phyloP scores from a whole-genome alignment of 2,888 invertebrate genomes.

The Petrolisthes manimaculis region DNA sequence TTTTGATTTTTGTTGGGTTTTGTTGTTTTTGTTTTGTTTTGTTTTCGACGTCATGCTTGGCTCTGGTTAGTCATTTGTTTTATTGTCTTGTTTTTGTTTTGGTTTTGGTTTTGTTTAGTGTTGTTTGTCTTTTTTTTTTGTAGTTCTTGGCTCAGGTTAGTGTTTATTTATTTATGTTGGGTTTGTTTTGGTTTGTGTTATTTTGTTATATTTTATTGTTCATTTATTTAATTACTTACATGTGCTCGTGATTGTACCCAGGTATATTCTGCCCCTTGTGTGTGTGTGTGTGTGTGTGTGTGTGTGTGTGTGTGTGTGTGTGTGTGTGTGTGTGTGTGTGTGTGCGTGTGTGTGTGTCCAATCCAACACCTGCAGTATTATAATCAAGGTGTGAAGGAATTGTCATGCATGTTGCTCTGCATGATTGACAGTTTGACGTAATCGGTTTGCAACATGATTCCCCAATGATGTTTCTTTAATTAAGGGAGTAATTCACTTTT shows the following conservation, averaged over 20 bases:
- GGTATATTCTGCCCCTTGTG: background rate
- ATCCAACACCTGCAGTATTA: background rate
- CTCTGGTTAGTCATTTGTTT: background rate
- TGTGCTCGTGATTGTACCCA: background rate
- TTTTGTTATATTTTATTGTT: background rate
- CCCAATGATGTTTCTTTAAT: too few relatives aligned
- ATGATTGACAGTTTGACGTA: too few relatives aligned
- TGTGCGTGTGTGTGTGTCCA: constrained; percentile 7
- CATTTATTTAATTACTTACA: background rate
- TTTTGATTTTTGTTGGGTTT: background rate
- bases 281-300: background rate
- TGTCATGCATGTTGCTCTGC: too few relatives aligned
- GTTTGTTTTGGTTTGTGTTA: background rate
- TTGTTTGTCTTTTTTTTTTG: background rate
- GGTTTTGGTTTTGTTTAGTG: background rate
- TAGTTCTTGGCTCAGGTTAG: background rate
- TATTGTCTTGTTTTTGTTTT: background rate
- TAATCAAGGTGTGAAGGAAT: background rate
- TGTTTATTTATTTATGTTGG: background rate
- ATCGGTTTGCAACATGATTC: too few relatives aligned
- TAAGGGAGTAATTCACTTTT: too few relatives aligned
- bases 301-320: background rate
- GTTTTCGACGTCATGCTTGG: background rate
- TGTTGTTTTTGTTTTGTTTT: background rate
- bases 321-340: constrained; percentile 12